Evolutionary conservation across 1,140 invertebrate species (phyloP).

Genomic region (Lineus longissimus): DNA sequence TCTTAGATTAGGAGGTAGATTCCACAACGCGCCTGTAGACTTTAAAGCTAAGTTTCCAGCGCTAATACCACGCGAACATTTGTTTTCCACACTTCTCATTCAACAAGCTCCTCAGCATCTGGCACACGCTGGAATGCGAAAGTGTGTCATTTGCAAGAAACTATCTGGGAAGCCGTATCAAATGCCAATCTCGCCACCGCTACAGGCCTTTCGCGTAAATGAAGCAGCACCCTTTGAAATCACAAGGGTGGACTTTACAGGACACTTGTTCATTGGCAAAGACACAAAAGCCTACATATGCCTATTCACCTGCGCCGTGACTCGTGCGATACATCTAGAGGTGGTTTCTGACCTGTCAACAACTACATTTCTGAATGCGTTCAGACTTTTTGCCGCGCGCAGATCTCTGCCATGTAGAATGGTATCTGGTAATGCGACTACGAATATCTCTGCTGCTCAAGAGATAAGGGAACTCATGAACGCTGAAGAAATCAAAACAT

Average conservation of each 20-base stretch:
- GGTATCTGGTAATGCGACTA: conserved; percentile 2
- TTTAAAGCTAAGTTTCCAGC: background rate
- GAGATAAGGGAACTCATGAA: background rate
- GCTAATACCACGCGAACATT: background rate
- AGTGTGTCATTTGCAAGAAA: background rate
- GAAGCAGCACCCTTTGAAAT: background rate
- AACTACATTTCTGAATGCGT: background rate
- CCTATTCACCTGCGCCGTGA: conserved; percentile 1
- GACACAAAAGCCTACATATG: background rate
- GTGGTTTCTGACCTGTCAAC: background rate
- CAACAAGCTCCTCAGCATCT: background rate
- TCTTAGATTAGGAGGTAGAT: background rate
- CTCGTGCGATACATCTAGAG: background rate
- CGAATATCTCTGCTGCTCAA: background rate
- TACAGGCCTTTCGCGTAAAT: background rate
- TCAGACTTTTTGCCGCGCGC: background rate
- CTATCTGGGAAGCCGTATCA: background rate
- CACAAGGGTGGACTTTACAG: background rate
- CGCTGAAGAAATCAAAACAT: background rate
- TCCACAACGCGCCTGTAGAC: background rate
- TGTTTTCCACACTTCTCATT: background rate
- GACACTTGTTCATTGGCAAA: background rate
- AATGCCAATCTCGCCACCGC: background rate
- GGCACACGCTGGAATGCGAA: background rate
- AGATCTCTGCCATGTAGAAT: background rate